These are phyloP conservation scores for Grammomys surdaster DNA, from an alignment of 2,113 vertebrate species.

Conservation along the genomic window DNA sequence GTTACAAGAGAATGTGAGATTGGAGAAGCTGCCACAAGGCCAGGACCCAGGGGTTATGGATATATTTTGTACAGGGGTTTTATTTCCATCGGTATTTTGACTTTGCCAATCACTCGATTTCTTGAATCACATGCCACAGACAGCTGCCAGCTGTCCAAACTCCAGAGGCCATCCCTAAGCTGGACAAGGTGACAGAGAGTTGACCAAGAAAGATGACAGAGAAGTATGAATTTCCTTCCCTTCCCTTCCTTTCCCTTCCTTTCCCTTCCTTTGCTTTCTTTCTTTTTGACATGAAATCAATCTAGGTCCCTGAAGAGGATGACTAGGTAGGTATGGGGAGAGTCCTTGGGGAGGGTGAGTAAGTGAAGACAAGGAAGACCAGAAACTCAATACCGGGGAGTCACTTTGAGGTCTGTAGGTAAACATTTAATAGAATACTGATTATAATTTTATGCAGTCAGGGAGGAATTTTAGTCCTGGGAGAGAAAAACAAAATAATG, in stretches of 20 bases:
- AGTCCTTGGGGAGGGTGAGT: neutral
- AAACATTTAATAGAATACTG: constrained; percentile 51
- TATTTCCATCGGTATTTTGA: neutral
- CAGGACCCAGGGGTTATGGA: neutral
- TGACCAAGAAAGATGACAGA: constrained; percentile 17
- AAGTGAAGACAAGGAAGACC: constrained; percentile 2
- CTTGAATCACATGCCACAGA: neutral
- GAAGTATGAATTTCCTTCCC: neutral
- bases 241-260: neutral
- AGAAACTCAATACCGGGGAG: neutral
- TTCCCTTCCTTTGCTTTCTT: neutral
- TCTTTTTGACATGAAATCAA: constrained; percentile 12
- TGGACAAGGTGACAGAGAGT: constrained; percentile 12
- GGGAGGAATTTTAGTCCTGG: constrained; percentile 51
- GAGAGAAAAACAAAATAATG: constrained; percentile 64
- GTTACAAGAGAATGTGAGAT: neutral
- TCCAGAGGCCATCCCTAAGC: neutral
- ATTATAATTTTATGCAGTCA: constrained; percentile 42
- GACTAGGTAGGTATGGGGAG: neutral
- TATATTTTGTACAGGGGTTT: neutral
- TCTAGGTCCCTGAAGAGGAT: neutral
- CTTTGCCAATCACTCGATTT: constrained; percentile 22
- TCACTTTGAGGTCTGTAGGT: neutral
- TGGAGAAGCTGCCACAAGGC: neutral
- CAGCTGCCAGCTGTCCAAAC: neutral